Conservation (phyloP, 2,888 invertebrate species). For the Orthosia cruda region DNA sequence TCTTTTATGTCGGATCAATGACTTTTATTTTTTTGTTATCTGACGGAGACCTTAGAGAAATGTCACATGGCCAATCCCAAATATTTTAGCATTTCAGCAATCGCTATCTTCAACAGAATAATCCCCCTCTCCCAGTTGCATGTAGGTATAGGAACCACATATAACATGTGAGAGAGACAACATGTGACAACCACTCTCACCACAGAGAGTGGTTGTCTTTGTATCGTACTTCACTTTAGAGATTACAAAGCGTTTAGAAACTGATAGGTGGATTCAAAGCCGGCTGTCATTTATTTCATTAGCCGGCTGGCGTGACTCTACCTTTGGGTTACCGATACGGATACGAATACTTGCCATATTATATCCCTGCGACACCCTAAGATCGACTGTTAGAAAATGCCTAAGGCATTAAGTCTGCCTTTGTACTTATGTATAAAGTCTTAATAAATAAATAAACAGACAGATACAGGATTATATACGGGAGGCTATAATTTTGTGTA, state of each 20-base stretch:
- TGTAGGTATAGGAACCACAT: not conserved
- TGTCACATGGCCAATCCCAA: too few species aligned
- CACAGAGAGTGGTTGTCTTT: not conserved
- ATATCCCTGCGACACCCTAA: too few species aligned
- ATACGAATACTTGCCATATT: not conserved
- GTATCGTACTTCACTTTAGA: slow-evolving; percentile 11
- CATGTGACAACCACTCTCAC: too few species aligned
- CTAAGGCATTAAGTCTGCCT: too few species aligned
- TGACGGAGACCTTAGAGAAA: too few species aligned
- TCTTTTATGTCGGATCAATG: too few species aligned
- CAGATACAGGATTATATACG: too few species aligned
- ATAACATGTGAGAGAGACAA: too few species aligned
- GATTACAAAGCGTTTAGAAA: slow-evolving; percentile 47
- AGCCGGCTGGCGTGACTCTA: slow-evolving; percentile 14
- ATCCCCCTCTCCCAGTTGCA: not conserved
- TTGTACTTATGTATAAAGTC: too few species aligned
- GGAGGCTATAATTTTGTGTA: not conserved
- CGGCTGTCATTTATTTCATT: slow-evolving; percentile 36
- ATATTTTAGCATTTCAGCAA: not conserved
- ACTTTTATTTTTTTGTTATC: too few species aligned
- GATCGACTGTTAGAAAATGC: too few species aligned
- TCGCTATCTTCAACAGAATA: not conserved
- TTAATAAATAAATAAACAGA: too few species aligned
- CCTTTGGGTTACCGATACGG: not conserved
- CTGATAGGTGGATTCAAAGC: slow-evolving; percentile 29